Percentiles rank a stretch among this genome's conserved stretches.
Conservation (phyloP, 1,140 invertebrate genomes). For the Stegodyphus dumicola region DNA sequence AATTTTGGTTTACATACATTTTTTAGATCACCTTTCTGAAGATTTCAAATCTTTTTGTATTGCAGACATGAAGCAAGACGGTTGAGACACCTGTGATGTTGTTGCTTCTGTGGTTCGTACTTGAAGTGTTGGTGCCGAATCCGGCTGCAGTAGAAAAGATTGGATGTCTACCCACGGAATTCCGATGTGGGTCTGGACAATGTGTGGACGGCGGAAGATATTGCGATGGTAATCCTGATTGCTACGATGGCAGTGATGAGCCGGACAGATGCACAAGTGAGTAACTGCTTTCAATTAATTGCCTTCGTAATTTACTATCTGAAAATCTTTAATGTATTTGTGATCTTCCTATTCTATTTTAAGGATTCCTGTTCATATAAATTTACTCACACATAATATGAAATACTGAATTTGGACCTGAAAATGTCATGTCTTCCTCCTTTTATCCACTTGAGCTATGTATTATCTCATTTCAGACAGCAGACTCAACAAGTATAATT, state of each 20-base stretch:
- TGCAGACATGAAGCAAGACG: background rate
- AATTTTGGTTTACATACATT: too few species aligned
- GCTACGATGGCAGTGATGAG: conserved; percentile 62
- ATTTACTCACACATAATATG: too few species aligned
- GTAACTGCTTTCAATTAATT: background rate
- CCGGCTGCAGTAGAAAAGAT: conserved; percentile 1
- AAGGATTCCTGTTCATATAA: too few species aligned
- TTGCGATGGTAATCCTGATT: conserved; percentile 62
- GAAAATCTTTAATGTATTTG: too few species aligned
- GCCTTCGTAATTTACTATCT: too few species aligned
- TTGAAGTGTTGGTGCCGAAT: background rate
- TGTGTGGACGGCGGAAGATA: conserved; percentile 58
- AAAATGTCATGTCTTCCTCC: too few species aligned
- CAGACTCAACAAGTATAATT: too few species aligned
- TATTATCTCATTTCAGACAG: too few species aligned
- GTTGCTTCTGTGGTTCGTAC: background rate
- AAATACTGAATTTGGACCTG: too few species aligned
- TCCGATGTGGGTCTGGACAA: conserved; percentile 59
- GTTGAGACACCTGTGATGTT: background rate
- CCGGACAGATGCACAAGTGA: conserved; percentile 46
- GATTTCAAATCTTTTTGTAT: background rate
- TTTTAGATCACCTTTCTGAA: background rate
- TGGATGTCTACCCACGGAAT: conserved; percentile 59
- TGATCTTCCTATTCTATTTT: too few species aligned
- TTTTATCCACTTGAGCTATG: too few species aligned